Evolutionary conservation across 2,888 invertebrate genomes (phyloP).

Genomic region (Agelastica alni): DNA sequence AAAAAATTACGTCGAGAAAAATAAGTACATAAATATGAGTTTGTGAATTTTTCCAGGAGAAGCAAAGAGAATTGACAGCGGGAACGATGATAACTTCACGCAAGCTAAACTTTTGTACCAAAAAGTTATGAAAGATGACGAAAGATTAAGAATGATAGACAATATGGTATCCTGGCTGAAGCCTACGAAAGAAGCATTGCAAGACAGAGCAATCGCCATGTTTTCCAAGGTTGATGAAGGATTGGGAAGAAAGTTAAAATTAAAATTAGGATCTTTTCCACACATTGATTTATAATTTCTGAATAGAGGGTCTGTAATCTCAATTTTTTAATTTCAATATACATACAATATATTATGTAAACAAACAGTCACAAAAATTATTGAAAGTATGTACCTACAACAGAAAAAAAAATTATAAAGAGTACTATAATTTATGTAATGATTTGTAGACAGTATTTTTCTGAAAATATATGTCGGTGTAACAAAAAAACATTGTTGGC

Average conservation of each 20-base stretch:
- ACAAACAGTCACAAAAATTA: no score
- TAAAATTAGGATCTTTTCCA: constrained; percentile 46
- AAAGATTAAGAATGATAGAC: constrained; percentile 71
- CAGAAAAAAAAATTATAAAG: no score
- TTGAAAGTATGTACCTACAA: no score
- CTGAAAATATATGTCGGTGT: no score
- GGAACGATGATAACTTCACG: constrained; percentile 87
- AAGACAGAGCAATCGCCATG: constrained; percentile 81
- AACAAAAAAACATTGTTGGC: no score
- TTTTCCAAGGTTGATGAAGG: constrained; percentile 83
- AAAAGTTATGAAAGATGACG: constrained; percentile 69
- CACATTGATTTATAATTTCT: constrained; percentile 38
- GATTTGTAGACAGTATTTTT: no score
- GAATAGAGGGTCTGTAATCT: no score
- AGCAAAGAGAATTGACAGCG: constrained; percentile 76
- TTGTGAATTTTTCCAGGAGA: constrained; percentile 67
- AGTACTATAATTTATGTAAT: no score
- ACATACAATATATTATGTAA: no score
- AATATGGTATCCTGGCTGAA: constrained; percentile 82
- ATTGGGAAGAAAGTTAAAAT: constrained; percentile 73
- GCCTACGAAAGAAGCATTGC: constrained; percentile 81
- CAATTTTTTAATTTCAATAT: no score
- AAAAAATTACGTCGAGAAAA: no score
- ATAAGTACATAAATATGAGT: no score
- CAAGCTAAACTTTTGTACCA: constrained; percentile 66